Conservation (phyloP, 2,888 invertebrate genomes). For the Brachyptera putata region DNA sequence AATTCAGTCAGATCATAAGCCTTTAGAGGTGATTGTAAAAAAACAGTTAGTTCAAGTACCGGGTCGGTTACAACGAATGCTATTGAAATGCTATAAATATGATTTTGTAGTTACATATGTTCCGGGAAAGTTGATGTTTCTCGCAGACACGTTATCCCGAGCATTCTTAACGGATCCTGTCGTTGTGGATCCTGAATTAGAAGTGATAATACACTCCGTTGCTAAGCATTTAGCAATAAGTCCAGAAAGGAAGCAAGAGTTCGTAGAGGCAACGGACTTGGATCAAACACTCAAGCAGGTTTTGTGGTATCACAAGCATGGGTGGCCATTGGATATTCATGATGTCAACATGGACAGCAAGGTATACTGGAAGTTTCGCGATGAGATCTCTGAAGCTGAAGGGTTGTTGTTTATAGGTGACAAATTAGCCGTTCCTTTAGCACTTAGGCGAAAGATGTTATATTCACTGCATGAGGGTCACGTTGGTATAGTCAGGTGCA, state of each 20-base stretch:
- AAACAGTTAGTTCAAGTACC: conserved; percentile 1
- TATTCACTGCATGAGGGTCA: conserved; percentile 17
- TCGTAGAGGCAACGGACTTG: not conserved
- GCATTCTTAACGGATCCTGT: not conserved
- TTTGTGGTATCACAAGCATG: not conserved
- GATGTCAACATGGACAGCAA: not conserved
- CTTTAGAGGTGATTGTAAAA: conserved; percentile 4
- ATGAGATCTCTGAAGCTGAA: not conserved
- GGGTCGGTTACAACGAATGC: conserved; percentile 9
- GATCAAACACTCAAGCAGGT: not conserved
- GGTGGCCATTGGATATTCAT: conserved; percentile 3
- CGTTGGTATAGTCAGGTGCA: conserved; percentile 9
- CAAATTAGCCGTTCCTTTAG: not conserved
- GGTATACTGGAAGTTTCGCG: not conserved
- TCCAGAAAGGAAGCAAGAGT: conserved; percentile 1
- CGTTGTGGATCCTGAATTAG: conserved; percentile 9
- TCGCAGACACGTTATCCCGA: conserved; percentile 20
- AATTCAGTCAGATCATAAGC: conserved; percentile 14
- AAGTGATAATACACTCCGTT: conserved; percentile 6
- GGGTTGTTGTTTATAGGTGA: conserved; percentile 13
- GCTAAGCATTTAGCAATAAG: conserved; percentile 8
- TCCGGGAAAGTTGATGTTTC: conserved; percentile 8
- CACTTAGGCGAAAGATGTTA: not conserved
- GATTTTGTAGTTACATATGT: conserved; percentile 8
- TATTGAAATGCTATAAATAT: not conserved